These are phyloP conservation scores for Cyanistes caeruleus DNA, from an alignment of 2,113 vertebrate genomes.

Conservation along the genomic window DNA sequence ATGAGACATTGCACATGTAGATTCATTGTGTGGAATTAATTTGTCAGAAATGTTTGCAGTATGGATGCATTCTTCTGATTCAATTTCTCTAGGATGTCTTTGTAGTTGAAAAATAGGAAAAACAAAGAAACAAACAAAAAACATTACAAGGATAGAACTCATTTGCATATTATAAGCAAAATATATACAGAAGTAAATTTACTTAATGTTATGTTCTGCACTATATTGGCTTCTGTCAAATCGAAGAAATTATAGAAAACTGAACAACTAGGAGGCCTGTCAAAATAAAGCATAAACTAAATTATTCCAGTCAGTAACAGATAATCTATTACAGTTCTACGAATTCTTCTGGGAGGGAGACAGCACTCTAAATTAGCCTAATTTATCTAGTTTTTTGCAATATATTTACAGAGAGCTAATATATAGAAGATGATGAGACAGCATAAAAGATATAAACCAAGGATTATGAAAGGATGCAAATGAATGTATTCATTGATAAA, in stretches of 20 bases:
- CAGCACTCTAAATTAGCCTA: neutral
- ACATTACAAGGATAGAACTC: neutral
- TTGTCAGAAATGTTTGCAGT: neutral
- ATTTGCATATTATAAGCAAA: neutral
- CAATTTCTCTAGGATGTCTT: neutral
- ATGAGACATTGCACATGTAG: neutral
- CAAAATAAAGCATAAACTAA: neutral
- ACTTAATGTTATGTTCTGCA: neutral
- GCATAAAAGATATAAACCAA: neutral
- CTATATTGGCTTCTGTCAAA: neutral
- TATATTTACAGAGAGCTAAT: neutral
- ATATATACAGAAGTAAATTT: neutral
- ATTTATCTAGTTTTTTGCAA: neutral
- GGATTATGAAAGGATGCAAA: neutral
- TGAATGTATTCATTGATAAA: neutral
- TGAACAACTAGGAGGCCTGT: neutral
- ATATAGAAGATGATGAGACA: neutral
- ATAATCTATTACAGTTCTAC: neutral
- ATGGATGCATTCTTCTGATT: neutral
- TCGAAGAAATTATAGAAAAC: neutral
- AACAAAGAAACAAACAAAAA: neutral
- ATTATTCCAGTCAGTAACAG: neutral
- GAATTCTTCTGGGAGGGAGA: neutral
- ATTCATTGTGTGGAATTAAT: neutral
- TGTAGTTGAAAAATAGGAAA: neutral